Evolutionary conservation across 2,888 invertebrate genomes (phyloP), one percentile per base, ranked within the genome.

Genomic region (Scaptomyza reducta): DNA sequence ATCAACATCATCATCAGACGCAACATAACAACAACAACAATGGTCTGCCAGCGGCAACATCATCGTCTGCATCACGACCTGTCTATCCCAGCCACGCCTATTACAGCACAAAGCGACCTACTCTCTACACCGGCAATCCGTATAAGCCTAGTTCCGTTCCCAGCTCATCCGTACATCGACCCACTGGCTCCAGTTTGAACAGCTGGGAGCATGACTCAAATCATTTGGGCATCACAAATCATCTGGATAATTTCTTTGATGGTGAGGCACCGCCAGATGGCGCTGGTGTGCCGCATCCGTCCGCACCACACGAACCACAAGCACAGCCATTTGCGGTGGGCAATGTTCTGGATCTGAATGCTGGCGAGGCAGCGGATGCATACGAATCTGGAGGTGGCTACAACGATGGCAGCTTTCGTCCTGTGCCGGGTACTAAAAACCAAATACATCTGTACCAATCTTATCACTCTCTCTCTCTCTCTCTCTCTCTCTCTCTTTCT

Each of bases 131-230:
- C 47, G 64, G 63, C 47, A 78, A 87, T 65, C 74, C 82, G 5
- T 87, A 90, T 54, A 89, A 89, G 67, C 90, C 89, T 38, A 60
- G 55, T 27, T 65, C 71, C 56, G 55, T 33, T 57, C 74, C 49
- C 62, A 67, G 44, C 9, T 67, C 75, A 25, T 18, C 75, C 7
- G 49, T 44, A 2, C 75, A 78, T 16, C 77, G 77, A 9, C 79
- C 68, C 27, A 35, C 59, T 0, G 49, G 53, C 7, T 50, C 71
- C 13, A 74, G 61, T 16, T 46, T 77, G 5, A 84, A 82, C 11
- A 80, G 83, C 41, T 92, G 92, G 91, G 91, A 92, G 27, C 91
- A 91, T 35, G 91, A 92, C 53, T 76, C 87, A 2, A 91, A 90
- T 63, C 87, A 88, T 46, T 74, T 91, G 46, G 79, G 91, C 31